Percentiles rank a stretch among this genome's conserved stretches.
These are phyloP conservation scores for Rutpela maculata DNA, from an alignment of 2,888 invertebrate genomes.

Conservation along the genomic window DNA sequence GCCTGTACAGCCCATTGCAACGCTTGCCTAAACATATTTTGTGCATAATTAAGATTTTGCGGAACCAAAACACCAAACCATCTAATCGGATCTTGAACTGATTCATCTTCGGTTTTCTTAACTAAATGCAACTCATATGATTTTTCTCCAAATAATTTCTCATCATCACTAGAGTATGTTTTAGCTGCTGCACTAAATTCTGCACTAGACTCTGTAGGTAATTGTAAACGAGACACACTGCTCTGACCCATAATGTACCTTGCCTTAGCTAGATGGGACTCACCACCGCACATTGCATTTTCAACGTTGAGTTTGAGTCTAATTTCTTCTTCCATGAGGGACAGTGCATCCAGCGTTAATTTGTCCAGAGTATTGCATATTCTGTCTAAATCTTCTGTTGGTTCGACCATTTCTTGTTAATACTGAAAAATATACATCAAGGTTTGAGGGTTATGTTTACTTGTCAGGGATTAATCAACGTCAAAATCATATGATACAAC, in stretches of 20 bases:
- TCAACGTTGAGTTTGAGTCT: conserved; percentile 82
- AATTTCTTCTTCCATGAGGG: conserved; percentile 85
- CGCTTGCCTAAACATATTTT: conserved; percentile 83
- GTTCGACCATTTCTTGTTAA: conserved; percentile 51
- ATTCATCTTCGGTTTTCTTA: conserved; percentile 68
- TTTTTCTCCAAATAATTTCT: conserved; percentile 61
- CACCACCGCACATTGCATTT: conserved; percentile 81
- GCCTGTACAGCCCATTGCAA: conserved; percentile 81
- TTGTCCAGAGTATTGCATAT: conserved; percentile 81
- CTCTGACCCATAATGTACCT: conserved; percentile 88
- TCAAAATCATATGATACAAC: not conserved
- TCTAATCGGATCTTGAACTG: conserved; percentile 80
- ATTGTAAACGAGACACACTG: conserved; percentile 81
- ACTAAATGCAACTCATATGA: conserved; percentile 67
- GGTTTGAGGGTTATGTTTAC: conserved; percentile 9
- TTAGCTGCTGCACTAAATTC: conserved; percentile 74
- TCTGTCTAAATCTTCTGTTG: conserved; percentile 68
- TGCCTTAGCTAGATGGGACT: conserved; percentile 84
- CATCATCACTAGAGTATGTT: conserved; percentile 69
- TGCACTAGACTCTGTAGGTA: conserved; percentile 80
- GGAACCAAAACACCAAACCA: conserved; percentile 94
- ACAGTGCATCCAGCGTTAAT: conserved; percentile 81
- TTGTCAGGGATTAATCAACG: not conserved
- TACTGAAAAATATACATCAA: not conserved
- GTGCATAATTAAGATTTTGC: conserved; percentile 84